Evolutionary conservation across 2,888 invertebrate species (phyloP).

Genomic region (Nebria brevicollis): DNA sequence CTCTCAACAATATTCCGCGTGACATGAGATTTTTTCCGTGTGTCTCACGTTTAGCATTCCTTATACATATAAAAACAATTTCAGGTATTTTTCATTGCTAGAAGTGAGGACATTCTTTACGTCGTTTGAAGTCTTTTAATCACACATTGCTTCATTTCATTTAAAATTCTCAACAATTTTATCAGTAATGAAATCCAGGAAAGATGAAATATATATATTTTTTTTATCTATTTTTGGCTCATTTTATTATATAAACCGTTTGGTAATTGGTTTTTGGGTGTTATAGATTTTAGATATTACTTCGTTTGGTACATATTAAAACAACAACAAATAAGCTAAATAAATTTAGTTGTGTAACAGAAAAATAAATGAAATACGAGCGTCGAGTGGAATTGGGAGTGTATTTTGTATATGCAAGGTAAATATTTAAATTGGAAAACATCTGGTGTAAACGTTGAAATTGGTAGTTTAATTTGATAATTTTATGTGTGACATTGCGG

Average conservation of each 20-base stretch:
- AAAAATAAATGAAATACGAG: no score
- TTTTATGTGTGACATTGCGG: constrained; percentile 19
- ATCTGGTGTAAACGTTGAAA: constrained; percentile 16
- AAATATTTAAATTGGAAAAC: neutral
- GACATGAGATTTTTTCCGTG: neutral
- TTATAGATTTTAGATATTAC: no score
- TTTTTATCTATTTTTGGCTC: no score
- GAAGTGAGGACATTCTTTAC: neutral
- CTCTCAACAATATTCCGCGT: neutral
- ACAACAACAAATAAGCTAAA: no score
- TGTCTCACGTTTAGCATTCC: neutral
- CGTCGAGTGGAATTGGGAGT: no score
- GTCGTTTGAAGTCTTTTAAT: constrained; percentile 6
- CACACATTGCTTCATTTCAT: constrained; percentile 7
- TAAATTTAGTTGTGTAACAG: no score
- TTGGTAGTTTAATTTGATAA: constrained; percentile 34
- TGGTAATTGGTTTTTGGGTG: no score
- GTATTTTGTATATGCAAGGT: no score
- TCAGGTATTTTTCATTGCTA: constrained; percentile 22
- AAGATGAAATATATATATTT: no score
- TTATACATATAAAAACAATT: constrained; percentile 17
- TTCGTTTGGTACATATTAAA: no score
- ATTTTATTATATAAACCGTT: no score
- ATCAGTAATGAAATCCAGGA: no score
- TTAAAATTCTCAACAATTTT: neutral